Conservation (phyloP, 2,797 vertebrate species). For the Lithobates pipiens region DNA sequence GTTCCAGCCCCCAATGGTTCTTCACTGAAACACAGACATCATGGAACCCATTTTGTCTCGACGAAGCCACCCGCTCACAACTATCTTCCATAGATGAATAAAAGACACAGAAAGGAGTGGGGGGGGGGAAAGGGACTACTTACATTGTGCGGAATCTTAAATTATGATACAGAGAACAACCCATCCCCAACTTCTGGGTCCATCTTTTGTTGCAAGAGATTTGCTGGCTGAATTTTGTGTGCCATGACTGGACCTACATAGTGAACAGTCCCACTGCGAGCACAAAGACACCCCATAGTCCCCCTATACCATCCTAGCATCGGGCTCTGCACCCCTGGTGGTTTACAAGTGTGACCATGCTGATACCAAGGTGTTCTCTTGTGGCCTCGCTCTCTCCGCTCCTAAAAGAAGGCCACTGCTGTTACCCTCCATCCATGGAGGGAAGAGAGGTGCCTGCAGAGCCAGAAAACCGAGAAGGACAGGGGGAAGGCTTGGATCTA, state of each 20-base stretch:
- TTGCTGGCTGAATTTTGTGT: background rate
- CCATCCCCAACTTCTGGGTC: background rate
- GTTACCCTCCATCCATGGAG: conserved; percentile 32
- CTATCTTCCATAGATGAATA: background rate
- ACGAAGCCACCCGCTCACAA: background rate
- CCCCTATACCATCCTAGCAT: conserved; percentile 1
- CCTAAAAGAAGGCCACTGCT: conserved; percentile 24
- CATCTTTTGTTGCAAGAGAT: background rate
- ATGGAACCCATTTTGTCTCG: background rate
- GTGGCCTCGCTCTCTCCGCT: background rate
- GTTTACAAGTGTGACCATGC: background rate
- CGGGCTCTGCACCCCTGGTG: background rate
- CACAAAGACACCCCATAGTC: background rate
- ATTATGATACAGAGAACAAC: background rate
- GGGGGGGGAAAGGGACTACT: background rate
- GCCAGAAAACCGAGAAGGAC: conserved; percentile 27
- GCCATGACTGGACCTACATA: background rate
- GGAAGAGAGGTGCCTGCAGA: conserved; percentile 34
- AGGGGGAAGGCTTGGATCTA: conserved; percentile 62
- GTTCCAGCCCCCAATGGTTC: background rate
- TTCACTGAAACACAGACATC: background rate
- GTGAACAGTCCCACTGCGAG: background rate
- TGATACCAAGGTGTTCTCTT: conserved; percentile 11
- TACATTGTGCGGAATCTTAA: background rate
- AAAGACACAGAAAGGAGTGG: background rate